Evolutionary conservation across 2,797 vertebrate genomes (phyloP), one percentile per base, ranked within the genome.

Genomic region (Artibeus jamaicensis): DNA sequence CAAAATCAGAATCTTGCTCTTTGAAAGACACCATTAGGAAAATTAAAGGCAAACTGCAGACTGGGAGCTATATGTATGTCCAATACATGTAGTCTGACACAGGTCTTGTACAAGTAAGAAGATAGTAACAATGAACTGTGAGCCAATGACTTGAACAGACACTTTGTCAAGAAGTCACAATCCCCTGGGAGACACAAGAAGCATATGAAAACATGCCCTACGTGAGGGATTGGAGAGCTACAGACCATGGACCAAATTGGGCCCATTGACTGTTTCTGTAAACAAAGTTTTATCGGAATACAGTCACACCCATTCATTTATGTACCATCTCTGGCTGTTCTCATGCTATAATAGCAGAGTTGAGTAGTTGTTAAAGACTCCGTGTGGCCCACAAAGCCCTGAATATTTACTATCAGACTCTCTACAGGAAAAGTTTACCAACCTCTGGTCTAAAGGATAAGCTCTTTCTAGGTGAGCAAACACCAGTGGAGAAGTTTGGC

Each of bases 321-420:
- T n/a, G 29, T 46, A 46, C 59, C 57, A 22, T 82, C 57, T 46
- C 9, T 94, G n/a, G n/a, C 37, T 77, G 22, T 65, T 74, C 42
- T 78, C 44, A 86, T 74, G 44, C 65, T 93, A 24, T 26, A 82
- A 55, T 22, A 26, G 37, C 42, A 68, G 48, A 91, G 29, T 55
- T 88, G 77, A 93, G 10, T 81, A 71, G 44, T 88, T 94, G 7
- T 82, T 88, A 96, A 37, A 76, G 44, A 95, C 84, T 77, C 44
- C 15, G 10, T 74, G 57, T 81, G 32, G 19, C 32, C 73, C 29
- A 79, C 73, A 93, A 81, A 87, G 65, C 59, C 55, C 84, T 62
- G 78, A 94, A 77, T 86, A 94, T 76, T 82, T 89, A 79, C 39
- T 76, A 2, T 86, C 16, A 81, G 9, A 26, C 39, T 86, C 37